These are phyloP conservation scores for Lasioglossum zephyrum DNA, from an alignment of 2,888 invertebrate species.

Conservation along the genomic window DNA sequence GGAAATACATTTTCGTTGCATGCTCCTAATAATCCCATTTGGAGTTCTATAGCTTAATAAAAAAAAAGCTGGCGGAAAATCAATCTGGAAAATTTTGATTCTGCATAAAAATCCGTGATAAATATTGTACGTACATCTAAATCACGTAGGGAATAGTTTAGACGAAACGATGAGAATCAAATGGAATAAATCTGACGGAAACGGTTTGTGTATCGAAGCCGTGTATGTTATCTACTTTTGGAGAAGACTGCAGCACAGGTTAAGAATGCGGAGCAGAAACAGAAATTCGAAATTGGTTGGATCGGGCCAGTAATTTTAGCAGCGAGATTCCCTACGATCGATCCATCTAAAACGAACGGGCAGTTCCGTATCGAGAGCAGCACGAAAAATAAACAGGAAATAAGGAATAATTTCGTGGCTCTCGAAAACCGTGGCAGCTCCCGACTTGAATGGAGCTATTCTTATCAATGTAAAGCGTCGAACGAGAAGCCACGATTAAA, in stretches of 20 bases:
- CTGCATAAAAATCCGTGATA: no score
- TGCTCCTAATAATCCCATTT: no score
- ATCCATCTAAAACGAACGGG: conserved; percentile 2
- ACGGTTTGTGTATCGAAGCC: not conserved
- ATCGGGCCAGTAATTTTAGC: conserved; percentile 3
- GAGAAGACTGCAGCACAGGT: not conserved
- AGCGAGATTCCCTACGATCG: not conserved
- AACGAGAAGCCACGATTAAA: conserved; percentile 22
- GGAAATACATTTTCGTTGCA: no score
- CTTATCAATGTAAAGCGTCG: conserved; percentile 5
- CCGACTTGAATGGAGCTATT: conserved; percentile 19
- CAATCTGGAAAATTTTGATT: no score
- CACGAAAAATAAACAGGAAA: not conserved
- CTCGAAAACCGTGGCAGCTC: not conserved
- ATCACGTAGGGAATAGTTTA: not conserved
- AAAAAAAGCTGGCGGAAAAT: no score
- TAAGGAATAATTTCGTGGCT: not conserved
- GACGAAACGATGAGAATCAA: not conserved
- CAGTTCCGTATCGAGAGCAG: not conserved
- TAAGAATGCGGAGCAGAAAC: conserved; percentile 6
- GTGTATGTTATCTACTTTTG: not conserved
- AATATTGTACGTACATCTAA: no score
- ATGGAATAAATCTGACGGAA: not conserved
- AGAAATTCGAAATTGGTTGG: conserved; percentile 1
- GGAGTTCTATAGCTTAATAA: no score